Evolutionary conservation across 2,888 invertebrate species (phyloP).

Genomic region (Cephus sareptanus): DNA sequence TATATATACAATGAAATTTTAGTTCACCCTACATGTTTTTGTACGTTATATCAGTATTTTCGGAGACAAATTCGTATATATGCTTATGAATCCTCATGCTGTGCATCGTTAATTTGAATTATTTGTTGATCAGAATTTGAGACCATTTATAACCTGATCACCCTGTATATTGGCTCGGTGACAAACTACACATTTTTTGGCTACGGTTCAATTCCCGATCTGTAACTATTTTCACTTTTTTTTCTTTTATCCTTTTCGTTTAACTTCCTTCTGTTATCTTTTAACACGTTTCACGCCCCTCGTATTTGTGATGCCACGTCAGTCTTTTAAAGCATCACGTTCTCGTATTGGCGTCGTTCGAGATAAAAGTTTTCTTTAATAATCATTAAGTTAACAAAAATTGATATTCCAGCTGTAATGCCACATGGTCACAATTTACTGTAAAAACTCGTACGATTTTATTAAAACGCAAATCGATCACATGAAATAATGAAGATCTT

Average conservation of each 20-base stretch:
- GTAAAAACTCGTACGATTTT: neutral
- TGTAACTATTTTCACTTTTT: neutral
- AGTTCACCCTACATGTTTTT: neutral
- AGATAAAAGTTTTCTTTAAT: neutral
- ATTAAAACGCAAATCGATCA: neutral
- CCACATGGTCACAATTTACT: neutral
- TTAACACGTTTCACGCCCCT: neutral
- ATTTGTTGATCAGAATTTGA: neutral
- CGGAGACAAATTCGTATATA: no score
- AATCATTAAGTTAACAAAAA: neutral
- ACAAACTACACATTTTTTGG: neutral
- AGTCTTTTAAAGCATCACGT: neutral
- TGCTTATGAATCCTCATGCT: neutral
- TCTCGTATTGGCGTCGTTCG: neutral
- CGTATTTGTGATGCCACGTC: neutral
- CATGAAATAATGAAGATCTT: neutral
- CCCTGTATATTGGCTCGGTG: neutral
- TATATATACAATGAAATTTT: neutral
- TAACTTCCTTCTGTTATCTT: neutral
- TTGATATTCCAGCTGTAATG: neutral
- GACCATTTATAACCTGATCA: neutral
- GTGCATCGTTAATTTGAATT: neutral
- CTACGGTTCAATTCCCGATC: neutral
- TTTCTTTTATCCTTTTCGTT: neutral
- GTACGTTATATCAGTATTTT: no score